These are phyloP conservation scores for Distichodus sexfasciatus DNA, from an alignment of 2,797 vertebrate species.

Conservation along the genomic window DNA sequence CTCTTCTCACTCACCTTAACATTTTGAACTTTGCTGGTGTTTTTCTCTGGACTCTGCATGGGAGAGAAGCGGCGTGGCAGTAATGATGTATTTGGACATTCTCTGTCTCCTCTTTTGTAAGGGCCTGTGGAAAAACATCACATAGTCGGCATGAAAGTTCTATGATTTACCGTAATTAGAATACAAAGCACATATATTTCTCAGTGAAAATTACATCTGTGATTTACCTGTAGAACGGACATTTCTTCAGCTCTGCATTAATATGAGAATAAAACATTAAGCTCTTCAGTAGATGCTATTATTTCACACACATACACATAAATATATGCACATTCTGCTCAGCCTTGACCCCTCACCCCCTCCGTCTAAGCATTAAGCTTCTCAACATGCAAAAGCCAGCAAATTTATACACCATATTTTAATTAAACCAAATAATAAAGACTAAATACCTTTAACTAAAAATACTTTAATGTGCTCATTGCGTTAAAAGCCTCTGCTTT, in stretches of 20 bases:
- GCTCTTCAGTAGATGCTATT: constrained; percentile 10
- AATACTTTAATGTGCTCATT: constrained; percentile 40
- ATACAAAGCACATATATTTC: constrained; percentile 52
- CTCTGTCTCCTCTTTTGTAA: constrained; percentile 62
- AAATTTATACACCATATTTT: constrained; percentile 47
- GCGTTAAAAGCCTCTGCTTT: neutral
- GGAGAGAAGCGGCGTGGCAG: constrained; percentile 52
- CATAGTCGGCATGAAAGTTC: constrained; percentile 68
- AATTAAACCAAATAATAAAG: constrained; percentile 48
- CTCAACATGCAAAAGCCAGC: constrained; percentile 44
- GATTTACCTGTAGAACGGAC: constrained; percentile 47
- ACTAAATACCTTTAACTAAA: constrained; percentile 39
- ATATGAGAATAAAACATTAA: constrained; percentile 39
- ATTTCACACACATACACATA: constrained; percentile 13
- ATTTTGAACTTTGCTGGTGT: constrained; percentile 66
- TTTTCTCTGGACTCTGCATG: constrained; percentile 53
- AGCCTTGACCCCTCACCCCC: constrained; percentile 47
- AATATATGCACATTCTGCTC: constrained; percentile 37
- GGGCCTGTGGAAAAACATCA: constrained; percentile 53
- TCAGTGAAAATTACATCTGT: constrained; percentile 46
- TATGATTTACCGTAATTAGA: constrained; percentile 61
- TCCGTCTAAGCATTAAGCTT: constrained; percentile 39
- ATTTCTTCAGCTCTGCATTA: constrained; percentile 17
- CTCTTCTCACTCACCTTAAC: constrained; percentile 61
- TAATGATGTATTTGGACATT: constrained; percentile 71